Evolutionary conservation across 2,888 invertebrate genomes (phyloP), one percentile per base, ranked within the genome.

Genomic region (Mamestra brassicae): DNA sequence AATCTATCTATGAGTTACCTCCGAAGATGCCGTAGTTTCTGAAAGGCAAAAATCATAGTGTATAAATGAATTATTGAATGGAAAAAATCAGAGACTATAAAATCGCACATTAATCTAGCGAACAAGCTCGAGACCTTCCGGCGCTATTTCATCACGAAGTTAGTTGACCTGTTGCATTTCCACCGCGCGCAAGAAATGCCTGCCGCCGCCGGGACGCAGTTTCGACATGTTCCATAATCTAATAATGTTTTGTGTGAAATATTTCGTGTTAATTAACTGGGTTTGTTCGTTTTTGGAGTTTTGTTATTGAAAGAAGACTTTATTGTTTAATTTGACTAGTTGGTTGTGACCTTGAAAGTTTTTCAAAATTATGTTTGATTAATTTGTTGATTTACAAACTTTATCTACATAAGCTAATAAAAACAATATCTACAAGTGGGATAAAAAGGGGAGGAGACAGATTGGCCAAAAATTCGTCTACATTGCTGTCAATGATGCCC

Each of bases 121-220:
- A 79, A 86, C 71, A 78, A 71, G 77, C 84, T 88, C 80, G 64
- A 93, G 94, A 95, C 95, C 95, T 95, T 95, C 95, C 91, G 94
- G 92, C 89, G 92, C 60, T 85, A 87, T 95, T 95, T 94, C 95
- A 90, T 91, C 94, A 95, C 89, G 80, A 89, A 92, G 94, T 94
- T 93, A 92, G 92, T 93, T 94, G 95, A 95, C 95, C 95, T 92
- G 94, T 93, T 94, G 95, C 95, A 93, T 94, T 94, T 93, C 92
- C 91, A 93, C 89, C 86, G 90, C 87, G 86, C 86, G 88, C 92
- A 90, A 91, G 90, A 91, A 91, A 89, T 88, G 88, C 78, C 82
- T 83, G 84, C 84, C 80, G 74, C 34, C 82, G 84, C 42, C 82
- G 84, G 78, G 81, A 80, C 77, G 79, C 63, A 71, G 54, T 87